A percentile compares a stretch with the other conserved stretches of the same genome.
Evolutionary conservation across 2,797 vertebrate species (phyloP).

Genomic region (Octomys mimax): DNA sequence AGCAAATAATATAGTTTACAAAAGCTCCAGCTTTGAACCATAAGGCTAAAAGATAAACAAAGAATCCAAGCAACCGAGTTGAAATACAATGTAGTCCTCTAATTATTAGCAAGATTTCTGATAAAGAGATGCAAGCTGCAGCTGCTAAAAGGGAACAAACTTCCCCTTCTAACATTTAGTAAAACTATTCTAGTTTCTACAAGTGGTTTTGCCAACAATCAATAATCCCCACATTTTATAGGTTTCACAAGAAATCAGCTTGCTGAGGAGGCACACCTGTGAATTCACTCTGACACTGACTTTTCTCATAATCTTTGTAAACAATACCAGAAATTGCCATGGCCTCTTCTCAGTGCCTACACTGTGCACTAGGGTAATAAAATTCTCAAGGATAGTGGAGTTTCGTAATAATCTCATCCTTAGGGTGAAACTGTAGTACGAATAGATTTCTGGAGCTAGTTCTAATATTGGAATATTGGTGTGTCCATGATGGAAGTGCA

Average conservation of each 20-base stretch:
- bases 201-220: background rate
- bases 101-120: background rate
- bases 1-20: background rate
- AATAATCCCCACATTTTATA: background rate
- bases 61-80: background rate
- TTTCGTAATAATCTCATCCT: slow-evolving; percentile 42
- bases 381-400: background rate
- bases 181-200: background rate
- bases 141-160: background rate
- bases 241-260: background rate
- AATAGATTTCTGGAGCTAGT: slow-evolving; percentile 31
- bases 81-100: background rate
- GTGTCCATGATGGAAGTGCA: background rate
- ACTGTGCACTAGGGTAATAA: background rate
- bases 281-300: background rate
- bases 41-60: background rate
- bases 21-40: background rate
- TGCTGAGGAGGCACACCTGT: background rate
- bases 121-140: background rate
- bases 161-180: background rate
- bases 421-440: background rate
- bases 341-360: background rate
- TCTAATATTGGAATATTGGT: background rate
- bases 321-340: background rate
- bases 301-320: background rate